A percentile compares a stretch with the other conserved stretches of the same genome.
Conservation (phyloP, 2,797 vertebrate genomes). For the Adelosebastes latens region DNA sequence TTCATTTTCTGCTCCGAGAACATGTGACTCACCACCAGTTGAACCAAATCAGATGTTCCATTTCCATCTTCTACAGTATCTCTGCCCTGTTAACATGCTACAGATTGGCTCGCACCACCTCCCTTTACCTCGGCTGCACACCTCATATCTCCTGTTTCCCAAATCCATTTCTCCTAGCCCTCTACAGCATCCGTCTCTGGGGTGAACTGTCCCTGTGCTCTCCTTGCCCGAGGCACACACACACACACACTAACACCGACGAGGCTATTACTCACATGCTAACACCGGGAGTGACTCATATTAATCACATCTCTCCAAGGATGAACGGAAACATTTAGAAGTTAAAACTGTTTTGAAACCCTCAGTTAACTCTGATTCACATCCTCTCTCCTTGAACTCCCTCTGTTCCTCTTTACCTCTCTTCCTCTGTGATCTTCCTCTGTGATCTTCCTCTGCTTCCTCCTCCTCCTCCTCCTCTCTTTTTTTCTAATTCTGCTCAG, state of each 20-base stretch:
- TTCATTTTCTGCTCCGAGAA: slow-evolving; percentile 26
- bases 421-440: neutral
- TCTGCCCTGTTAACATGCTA: slow-evolving; percentile 21
- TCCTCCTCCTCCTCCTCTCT: neutral
- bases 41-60: slow-evolving; percentile 19
- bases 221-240: slow-evolving; percentile 47
- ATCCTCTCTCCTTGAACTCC: slow-evolving; percentile 12
- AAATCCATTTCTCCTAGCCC: slow-evolving; percentile 32
- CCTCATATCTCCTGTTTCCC: slow-evolving; percentile 33
- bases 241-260: slow-evolving; percentile 23
- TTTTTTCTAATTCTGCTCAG: slow-evolving; percentile 31
- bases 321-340: slow-evolving; percentile 18
- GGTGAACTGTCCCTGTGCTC: slow-evolving; percentile 40
- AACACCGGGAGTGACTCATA: slow-evolving; percentile 37
- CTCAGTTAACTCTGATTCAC: slow-evolving; percentile 20
- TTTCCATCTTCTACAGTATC: slow-evolving; percentile 19
- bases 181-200: slow-evolving; percentile 35
- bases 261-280: slow-evolving; percentile 55
- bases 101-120: neutral
- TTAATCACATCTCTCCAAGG: slow-evolving; percentile 41
- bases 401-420: neutral
- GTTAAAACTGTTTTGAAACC: slow-evolving; percentile 20
- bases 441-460: neutral
- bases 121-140: slow-evolving; percentile 6
- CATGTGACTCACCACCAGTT: neutral